These are phyloP conservation scores for Spheniscus mendiculus DNA, from an alignment of 2,113 vertebrate genomes.

Conservation along the genomic window DNA sequence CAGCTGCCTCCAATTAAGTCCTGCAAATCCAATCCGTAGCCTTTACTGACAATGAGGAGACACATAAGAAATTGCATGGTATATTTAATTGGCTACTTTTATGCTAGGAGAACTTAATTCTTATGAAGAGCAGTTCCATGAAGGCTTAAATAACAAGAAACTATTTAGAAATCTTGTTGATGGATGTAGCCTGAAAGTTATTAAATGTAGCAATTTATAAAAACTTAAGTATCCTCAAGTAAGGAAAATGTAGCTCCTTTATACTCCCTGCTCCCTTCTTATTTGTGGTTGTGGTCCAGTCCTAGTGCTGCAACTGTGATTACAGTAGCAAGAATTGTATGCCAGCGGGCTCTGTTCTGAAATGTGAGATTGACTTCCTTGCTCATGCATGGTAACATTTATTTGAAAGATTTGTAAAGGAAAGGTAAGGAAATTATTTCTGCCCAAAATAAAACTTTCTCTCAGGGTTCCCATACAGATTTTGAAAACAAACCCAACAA, in stretches of 20 bases:
- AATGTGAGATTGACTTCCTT: neutral
- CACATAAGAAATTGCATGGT: neutral
- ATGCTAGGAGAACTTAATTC: neutral
- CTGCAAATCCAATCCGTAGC: neutral
- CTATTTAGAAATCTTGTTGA: neutral
- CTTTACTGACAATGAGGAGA: neutral
- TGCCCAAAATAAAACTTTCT: neutral
- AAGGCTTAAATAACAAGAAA: neutral
- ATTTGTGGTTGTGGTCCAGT: neutral
- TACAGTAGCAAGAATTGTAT: neutral
- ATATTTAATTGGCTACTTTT: neutral
- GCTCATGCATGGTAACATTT: neutral
- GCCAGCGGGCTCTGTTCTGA: neutral
- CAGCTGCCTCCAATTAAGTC: neutral
- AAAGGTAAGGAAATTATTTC: conserved; percentile 3
- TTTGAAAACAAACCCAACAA: conserved; percentile 25
- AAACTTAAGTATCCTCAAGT: neutral
- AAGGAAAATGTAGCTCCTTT: neutral
- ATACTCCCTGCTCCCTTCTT: neutral
- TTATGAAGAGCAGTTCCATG: neutral
- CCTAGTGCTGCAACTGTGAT: neutral
- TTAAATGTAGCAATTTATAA: neutral
- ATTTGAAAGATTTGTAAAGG: conserved; percentile 3
- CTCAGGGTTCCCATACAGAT: conserved; percentile 6
- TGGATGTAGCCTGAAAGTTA: neutral